Evolutionary conservation across 2,113 vertebrate species (phyloP).

Genomic region (Tragulus kanchil): DNA sequence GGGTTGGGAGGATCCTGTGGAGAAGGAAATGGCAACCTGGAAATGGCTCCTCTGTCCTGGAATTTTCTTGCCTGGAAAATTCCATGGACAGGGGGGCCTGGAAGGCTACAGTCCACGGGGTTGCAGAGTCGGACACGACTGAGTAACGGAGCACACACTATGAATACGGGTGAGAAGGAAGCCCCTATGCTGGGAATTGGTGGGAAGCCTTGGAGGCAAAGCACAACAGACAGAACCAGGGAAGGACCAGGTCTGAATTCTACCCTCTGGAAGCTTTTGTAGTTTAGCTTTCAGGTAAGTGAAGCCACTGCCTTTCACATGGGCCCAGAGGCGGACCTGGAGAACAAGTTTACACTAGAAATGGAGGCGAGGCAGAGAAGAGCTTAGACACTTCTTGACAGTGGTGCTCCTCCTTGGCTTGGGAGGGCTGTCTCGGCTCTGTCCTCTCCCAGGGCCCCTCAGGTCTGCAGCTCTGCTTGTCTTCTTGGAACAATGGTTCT

Average conservation of each 20-base stretch:
- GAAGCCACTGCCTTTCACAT: neutral
- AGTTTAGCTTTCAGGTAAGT: neutral
- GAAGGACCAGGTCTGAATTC: neutral
- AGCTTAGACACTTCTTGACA: neutral
- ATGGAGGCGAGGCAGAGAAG: neutral
- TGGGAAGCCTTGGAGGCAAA: neutral
- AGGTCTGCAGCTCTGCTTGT: neutral
- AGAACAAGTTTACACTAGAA: neutral
- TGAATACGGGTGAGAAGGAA: neutral
- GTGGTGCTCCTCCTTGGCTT: neutral
- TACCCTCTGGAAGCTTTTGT: neutral
- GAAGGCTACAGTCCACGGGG: neutral
- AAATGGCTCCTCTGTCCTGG: no score
- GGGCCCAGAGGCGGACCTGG: neutral
- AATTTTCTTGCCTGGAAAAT: neutral
- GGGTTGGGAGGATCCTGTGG: neutral
- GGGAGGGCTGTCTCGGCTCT: neutral
- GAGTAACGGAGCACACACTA: neutral
- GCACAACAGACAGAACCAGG: neutral
- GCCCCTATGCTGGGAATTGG: neutral
- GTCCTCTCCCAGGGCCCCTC: neutral
- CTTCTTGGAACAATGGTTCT: conserved; percentile 61
- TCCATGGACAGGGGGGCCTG: neutral
- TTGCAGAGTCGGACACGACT: neutral
- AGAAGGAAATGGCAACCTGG: neutral